Conservation (phyloP, 2,888 invertebrate genomes). For the Lagria hirta region DNA sequence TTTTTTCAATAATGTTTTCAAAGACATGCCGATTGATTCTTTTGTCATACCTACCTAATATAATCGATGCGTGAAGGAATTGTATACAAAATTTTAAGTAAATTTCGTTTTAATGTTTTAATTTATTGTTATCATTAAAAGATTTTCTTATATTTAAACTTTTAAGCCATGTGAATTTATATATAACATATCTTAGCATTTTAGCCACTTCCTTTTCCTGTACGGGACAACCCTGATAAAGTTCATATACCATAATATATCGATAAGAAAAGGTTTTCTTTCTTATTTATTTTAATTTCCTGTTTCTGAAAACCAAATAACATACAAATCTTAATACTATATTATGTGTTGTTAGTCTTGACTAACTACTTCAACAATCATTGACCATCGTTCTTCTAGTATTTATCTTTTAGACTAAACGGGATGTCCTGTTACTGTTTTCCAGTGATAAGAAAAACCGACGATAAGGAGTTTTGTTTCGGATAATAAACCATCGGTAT, state of each 20-base stretch:
- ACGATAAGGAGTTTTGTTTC: conserved; percentile 21
- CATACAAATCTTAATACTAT: too few relatives aligned
- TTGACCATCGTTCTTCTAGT: conserved; percentile 11
- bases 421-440: conserved; percentile 43
- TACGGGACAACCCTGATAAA: conserved; percentile 22
- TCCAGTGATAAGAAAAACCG: conserved; percentile 33
- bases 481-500: conserved; percentile 25
- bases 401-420: conserved; percentile 25
- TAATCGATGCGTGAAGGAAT: too few relatives aligned
- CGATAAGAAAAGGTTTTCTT: conserved; percentile 15
- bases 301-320: too few relatives aligned
- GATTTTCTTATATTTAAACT: too few relatives aligned
- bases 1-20: too few relatives aligned
- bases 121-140: too few relatives aligned
- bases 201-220: conserved; percentile 26
- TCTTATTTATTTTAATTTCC: conserved; percentile 25
- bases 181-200: conserved; percentile 22
- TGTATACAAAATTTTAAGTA: too few relatives aligned
- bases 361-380: conserved; percentile 10
- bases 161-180: conserved; percentile 5
- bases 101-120: too few relatives aligned
- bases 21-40: too few relatives aligned
- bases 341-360: conserved; percentile 12
- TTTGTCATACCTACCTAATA: too few relatives aligned
- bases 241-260: conserved; percentile 3